Evolutionary conservation across 2,113 vertebrate genomes (phyloP).

Genomic region (Tachysurus vachellii): DNA sequence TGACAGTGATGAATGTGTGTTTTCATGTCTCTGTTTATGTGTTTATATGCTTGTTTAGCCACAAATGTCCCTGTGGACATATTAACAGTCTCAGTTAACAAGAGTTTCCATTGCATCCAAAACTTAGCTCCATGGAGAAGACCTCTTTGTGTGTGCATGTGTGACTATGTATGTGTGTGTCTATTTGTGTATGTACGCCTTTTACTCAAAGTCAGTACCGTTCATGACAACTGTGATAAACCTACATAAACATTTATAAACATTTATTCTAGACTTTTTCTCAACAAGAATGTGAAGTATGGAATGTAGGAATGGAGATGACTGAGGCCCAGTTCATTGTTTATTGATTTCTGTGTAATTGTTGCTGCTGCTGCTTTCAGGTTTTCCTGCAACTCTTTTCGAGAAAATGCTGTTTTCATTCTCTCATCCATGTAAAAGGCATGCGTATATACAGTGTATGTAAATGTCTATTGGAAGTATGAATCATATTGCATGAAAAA

Average conservation of each 20-base stretch:
- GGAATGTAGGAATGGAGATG: too few species aligned
- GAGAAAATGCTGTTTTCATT: too few species aligned
- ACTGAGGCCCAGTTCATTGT: too few species aligned
- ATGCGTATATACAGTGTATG: too few species aligned
- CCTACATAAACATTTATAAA: not conserved
- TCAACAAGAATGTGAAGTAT: not conserved
- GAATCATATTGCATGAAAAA: too few species aligned
- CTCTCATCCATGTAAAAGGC: too few species aligned
- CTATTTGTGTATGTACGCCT: not conserved
- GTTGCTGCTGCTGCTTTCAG: too few species aligned
- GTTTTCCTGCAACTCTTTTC: too few species aligned
- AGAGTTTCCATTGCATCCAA: constrained; percentile 19
- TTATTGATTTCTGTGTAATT: too few species aligned
- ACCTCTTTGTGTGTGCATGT: not conserved
- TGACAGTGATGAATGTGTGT: constrained; percentile 2
- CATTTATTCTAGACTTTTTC: not conserved
- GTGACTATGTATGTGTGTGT: not conserved
- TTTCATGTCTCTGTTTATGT: constrained; percentile 31
- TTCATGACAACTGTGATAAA: not conserved
- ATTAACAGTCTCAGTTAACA: constrained; percentile 20
- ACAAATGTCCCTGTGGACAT: not conserved
- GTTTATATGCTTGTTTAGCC: constrained; percentile 18
- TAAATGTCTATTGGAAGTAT: too few species aligned
- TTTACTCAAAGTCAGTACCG: too few species aligned
- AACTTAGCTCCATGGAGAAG: constrained; percentile 20